Evolutionary conservation across 1,140 invertebrate genomes (phyloP).

Genomic region (Teleogryllus occipitalis): DNA sequence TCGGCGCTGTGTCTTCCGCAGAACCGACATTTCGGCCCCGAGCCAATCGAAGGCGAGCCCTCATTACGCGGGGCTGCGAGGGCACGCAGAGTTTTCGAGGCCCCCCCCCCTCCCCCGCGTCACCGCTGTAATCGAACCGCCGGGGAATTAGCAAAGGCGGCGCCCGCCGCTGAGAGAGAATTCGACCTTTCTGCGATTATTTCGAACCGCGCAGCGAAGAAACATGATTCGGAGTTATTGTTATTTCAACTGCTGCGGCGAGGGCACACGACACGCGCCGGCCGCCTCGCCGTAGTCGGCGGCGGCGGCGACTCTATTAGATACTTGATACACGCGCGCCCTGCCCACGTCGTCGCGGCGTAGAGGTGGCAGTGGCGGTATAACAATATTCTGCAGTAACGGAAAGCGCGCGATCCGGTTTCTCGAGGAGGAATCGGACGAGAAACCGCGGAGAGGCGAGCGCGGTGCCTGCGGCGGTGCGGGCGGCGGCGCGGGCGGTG

Average conservation of each 20-base stretch:
- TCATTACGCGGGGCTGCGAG: no score
- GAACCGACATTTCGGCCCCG: no score
- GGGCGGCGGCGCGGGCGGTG: no score
- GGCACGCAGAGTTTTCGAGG: no score
- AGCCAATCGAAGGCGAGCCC: no score
- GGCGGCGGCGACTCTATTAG: not conserved
- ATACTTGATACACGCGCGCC: constrained; percentile 1
- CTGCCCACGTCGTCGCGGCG: no score
- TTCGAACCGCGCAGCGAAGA: not conserved
- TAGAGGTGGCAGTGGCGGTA: no score
- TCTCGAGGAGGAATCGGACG: not conserved
- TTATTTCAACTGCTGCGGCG: not conserved
- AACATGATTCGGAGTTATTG: not conserved
- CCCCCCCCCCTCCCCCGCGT: not conserved
- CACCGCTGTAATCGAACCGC: not conserved
- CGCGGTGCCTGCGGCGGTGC: no score
- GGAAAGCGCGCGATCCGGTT: not conserved
- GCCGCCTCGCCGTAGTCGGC: no score
- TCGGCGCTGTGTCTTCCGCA: no score
- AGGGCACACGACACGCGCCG: not conserved
- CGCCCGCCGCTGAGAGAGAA: not conserved
- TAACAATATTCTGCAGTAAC: constrained; percentile 4
- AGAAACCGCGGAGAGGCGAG: no score
- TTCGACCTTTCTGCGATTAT: not conserved
- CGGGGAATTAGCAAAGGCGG: not conserved